Evolutionary conservation across 2,113 vertebrate genomes (phyloP), one percentile per base, ranked within the genome.

Genomic region (Ophthalmolycus amberensis): DNA sequence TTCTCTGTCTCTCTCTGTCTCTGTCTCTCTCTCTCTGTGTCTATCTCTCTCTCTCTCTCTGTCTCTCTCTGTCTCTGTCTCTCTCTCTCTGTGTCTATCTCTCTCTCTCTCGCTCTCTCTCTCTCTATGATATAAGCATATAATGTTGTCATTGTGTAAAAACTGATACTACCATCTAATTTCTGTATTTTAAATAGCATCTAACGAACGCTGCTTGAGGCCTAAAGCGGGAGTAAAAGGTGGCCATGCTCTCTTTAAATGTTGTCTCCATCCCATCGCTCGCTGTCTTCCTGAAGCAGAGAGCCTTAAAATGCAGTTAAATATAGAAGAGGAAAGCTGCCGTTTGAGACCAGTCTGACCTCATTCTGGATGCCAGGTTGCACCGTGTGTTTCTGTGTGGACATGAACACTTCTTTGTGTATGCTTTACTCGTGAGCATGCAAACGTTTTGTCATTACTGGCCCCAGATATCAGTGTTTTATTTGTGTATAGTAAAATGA

Each of bases 321-420:
- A 54, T 64, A 25, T 34, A 54, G 50, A 54, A 54, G 37, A 64
- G 58, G 34, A 34, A 12, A 60, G 38, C 27, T 58, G 48, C 62
- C 29, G 52, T 65, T 20, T 29, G 62, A 66, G 62, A 20, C 0
- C 46, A 7, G 68, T 72, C 60, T 56, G 77, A 72, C 69, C 69
- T 79, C 59, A 3, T 71, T 63, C 52, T 25, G 34, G 22, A 22
- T 22, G 32, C 29, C 25, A 29, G 60, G 22, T 65, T 54, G 60
- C 16, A 9, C 40, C 74, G 1, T 52, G 1, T 10, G 1, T 9
- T 1, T 20, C 10, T 37, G 6, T 15, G 12, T 34, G 46, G 15
- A 50, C 46, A 1, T 34, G 34, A 34, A 34, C 34, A 34, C 6
- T 6, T 5, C 2, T 34, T 34, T 34, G 32, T 5, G 44, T 46